phyloP scores from a whole-genome alignment of 2,888 invertebrate species.

The Andrena chrysosceles region DNA sequence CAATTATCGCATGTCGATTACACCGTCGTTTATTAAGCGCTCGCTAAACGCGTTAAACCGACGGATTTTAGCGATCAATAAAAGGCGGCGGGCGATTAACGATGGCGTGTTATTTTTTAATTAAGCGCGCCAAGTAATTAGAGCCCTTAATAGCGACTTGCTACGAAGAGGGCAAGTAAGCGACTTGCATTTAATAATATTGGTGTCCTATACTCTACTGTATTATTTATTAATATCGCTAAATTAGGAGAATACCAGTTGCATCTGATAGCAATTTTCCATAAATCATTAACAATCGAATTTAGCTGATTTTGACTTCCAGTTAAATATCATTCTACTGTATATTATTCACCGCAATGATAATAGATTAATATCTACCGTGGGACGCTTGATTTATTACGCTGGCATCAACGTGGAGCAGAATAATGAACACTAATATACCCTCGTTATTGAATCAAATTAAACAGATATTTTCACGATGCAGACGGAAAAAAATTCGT shows the following conservation, averaged over 20 bases:
- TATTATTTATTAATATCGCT: neutral
- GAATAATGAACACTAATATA: neutral
- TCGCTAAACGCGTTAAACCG: constrained; percentile 75
- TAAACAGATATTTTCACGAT: neutral
- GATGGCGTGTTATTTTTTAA: constrained; percentile 45
- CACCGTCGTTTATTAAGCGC: constrained; percentile 66
- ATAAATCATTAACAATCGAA: neutral
- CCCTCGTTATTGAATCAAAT: neutral
- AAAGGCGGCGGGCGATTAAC: constrained; percentile 76
- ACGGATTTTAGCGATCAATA: constrained; percentile 70
- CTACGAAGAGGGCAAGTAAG: neutral
- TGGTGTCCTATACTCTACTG: neutral
- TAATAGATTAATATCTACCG: neutral
- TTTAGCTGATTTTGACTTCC: neutral
- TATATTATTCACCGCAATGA: neutral
- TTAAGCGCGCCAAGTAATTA: constrained; percentile 39
- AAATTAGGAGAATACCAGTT: neutral
- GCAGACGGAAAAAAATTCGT: neutral
- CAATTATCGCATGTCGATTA: constrained; percentile 77
- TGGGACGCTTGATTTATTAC: neutral
- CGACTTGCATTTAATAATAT: neutral
- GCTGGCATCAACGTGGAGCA: neutral
- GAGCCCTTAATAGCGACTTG: neutral
- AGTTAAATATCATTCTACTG: neutral
- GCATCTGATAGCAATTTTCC: neutral